Percentiles rank a stretch among this genome's conserved stretches.
Evolutionary conservation across 2,113 vertebrate genomes (phyloP).

Genomic region (Pterocles gutturalis): DNA sequence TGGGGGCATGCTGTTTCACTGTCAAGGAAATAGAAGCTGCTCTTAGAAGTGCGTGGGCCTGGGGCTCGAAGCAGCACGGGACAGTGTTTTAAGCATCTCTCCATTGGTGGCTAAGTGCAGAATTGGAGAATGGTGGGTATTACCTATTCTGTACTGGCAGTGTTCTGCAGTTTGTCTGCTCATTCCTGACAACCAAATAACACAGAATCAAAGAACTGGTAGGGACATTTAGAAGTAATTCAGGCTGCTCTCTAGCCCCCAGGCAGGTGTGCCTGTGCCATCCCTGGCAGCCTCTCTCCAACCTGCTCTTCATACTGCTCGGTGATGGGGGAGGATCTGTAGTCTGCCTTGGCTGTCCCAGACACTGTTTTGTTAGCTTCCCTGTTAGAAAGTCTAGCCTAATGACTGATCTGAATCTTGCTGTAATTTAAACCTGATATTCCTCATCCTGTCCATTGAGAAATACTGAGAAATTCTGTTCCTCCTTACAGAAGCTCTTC

Average conservation of each 20-base stretch:
- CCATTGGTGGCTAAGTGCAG: background rate
- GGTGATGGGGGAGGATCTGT: background rate
- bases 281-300: background rate
- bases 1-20: background rate
- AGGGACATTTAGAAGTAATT: background rate
- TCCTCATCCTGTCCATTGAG: background rate
- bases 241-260: background rate
- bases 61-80: background rate
- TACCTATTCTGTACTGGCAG: background rate
- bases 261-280: background rate
- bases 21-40: background rate
- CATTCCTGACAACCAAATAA: background rate
- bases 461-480: background rate
- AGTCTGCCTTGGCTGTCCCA: background rate
- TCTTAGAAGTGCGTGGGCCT: background rate
- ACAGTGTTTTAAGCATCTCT: background rate
- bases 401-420: background rate
- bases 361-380: background rate
- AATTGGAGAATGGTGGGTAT: background rate
- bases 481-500: background rate
- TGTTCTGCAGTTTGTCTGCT: background rate
- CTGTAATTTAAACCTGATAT: background rate
- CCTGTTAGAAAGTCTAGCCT: background rate
- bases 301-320: background rate
- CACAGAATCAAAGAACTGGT: background rate